Conservation (phyloP, 2,888 invertebrate genomes). For the Mimas tiliae region DNA sequence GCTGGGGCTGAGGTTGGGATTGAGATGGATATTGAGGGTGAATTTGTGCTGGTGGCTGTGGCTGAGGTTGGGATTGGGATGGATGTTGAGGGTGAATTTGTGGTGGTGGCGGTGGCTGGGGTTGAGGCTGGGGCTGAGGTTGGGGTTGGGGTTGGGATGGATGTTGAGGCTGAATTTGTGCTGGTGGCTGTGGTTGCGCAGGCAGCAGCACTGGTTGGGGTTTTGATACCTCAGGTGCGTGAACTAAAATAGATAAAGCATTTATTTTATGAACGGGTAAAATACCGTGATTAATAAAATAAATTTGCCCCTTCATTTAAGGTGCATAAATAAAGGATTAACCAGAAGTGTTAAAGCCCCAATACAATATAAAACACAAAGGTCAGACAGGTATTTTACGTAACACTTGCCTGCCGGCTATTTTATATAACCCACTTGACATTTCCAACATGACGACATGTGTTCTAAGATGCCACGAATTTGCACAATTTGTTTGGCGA, state of each 20-base stretch:
- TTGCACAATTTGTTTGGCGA: slow-evolving; percentile 35
- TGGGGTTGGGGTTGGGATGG: slow-evolving; percentile 36
- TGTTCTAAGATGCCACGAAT: slow-evolving; percentile 38
- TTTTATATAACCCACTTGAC: slow-evolving; percentile 56
- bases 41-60: neutral
- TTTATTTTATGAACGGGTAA: too few relatives aligned
- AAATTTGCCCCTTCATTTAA: too few relatives aligned
- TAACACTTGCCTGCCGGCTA: slow-evolving; percentile 38
- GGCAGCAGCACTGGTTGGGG: neutral
- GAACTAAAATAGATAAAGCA: neutral
- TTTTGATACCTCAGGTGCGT: neutral
- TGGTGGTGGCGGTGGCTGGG: neutral
- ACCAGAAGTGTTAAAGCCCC: slow-evolving; percentile 2
- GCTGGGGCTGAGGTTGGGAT: slow-evolving; percentile 27
- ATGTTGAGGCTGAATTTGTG: slow-evolving; percentile 28
- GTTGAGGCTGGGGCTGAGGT: slow-evolving; percentile 31
- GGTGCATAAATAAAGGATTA: neutral
- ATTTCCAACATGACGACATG: slow-evolving; percentile 53
- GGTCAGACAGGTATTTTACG: slow-evolving; percentile 43
- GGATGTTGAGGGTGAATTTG: neutral
- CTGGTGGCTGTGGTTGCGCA: slow-evolving; percentile 3
- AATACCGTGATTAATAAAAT: too few relatives aligned
- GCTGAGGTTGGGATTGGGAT: neutral
- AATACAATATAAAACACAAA: slow-evolving; percentile 31
- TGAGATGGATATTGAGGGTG: slow-evolving; percentile 23